These are phyloP conservation scores for Lampris incognitus DNA, from an alignment of 2,113 vertebrate genomes.

Conservation along the genomic window DNA sequence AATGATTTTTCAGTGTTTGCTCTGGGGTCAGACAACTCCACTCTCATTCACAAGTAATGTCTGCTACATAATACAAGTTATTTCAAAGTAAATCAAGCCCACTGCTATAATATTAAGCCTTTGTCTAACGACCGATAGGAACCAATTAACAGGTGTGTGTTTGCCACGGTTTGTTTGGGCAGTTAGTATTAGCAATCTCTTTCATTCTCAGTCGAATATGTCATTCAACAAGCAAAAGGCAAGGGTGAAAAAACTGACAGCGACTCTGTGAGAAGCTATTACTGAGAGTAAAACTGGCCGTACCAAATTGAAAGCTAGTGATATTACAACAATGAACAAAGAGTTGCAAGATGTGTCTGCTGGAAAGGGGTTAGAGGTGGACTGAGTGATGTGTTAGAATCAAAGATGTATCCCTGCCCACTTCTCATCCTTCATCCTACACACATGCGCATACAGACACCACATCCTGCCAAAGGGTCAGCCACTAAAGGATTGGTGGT, in stretches of 20 bases:
- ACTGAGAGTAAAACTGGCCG: not conserved
- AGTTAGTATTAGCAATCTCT: not conserved
- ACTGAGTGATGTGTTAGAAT: constrained; percentile 48
- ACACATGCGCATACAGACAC: constrained; percentile 12
- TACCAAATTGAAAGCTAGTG: not conserved
- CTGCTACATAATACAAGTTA: constrained; percentile 23
- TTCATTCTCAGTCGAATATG: constrained; percentile 8
- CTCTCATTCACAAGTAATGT: constrained; percentile 9
- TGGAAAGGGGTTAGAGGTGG: constrained; percentile 14
- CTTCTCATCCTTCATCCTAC: not conserved
- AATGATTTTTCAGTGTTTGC: not conserved
- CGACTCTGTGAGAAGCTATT: not conserved
- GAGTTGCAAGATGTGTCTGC: constrained; percentile 18
- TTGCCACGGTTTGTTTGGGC: not conserved
- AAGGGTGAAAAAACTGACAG: not conserved
- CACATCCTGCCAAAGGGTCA: constrained; percentile 36
- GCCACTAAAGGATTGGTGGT: constrained; percentile 30
- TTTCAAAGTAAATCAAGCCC: constrained; percentile 33
- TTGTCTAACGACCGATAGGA: constrained; percentile 29
- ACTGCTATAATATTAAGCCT: constrained; percentile 54
- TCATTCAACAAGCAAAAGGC: not conserved
- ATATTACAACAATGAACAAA: constrained; percentile 6
- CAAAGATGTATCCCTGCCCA: constrained; percentile 52
- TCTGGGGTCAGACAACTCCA: not conserved
- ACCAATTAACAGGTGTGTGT: constrained; percentile 8